Conservation (phyloP, 2,888 invertebrate species). For the Myathropa florea region DNA sequence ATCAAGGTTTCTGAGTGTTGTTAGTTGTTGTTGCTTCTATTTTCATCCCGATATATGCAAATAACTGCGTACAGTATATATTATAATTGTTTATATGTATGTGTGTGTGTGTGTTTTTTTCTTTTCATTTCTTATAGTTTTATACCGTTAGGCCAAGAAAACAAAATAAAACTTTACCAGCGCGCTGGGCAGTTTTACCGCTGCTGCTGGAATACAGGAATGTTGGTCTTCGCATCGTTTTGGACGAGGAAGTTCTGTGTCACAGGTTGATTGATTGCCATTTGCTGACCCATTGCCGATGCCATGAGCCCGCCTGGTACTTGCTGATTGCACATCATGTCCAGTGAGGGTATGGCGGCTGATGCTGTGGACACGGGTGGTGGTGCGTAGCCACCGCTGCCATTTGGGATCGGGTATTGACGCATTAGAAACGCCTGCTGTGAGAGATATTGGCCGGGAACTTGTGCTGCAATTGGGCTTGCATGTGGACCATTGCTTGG, state of each 20-base stretch:
- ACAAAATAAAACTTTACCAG: conserved; percentile 46
- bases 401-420: conserved; percentile 54
- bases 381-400: conserved; percentile 50
- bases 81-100: conserved; percentile 42
- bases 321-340: conserved; percentile 67
- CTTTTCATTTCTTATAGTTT: conserved; percentile 12
- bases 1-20: conserved; percentile 2
- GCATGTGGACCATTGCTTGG: conserved; percentile 32
- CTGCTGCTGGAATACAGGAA: conserved; percentile 81
- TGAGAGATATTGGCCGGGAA: conserved; percentile 68
- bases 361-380: conserved; percentile 37
- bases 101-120: neutral
- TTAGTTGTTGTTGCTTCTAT: conserved; percentile 3
- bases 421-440: conserved; percentile 66
- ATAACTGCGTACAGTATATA: conserved; percentile 54
- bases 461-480: conserved; percentile 45
- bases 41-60: conserved; percentile 51
- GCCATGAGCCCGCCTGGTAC: conserved; percentile 50
- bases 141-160: conserved; percentile 49
- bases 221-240: conserved; percentile 79
- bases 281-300: conserved; percentile 60
- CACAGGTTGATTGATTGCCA: conserved; percentile 74
- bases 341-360: conserved; percentile 64
- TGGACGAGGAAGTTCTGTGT: conserved; percentile 77
- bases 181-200: conserved; percentile 77